phyloP scores from a whole-genome alignment of 2,888 invertebrate genomes.

The Exocentrus adspersus region DNA sequence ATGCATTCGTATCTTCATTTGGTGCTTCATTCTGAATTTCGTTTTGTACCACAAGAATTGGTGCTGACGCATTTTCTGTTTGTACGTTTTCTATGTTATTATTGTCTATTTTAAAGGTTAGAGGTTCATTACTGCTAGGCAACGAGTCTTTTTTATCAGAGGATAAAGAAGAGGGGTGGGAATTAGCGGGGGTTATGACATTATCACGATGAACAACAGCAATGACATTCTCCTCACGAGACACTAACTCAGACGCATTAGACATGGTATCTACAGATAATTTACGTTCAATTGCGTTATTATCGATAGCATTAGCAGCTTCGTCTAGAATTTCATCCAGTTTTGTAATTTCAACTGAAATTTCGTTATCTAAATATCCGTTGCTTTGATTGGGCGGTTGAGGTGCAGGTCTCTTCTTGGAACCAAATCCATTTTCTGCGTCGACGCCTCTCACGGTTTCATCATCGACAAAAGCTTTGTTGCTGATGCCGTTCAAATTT shows the following conservation, averaged over 20 bases:
- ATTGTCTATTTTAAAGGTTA: slow-evolving; percentile 6
- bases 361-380: slow-evolving; percentile 23
- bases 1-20: background rate
- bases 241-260: slow-evolving; percentile 43
- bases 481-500: slow-evolving; percentile 36
- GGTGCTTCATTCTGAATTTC: slow-evolving; percentile 11
- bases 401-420: slow-evolving; percentile 6
- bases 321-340: slow-evolving; percentile 48
- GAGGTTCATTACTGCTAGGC: slow-evolving; percentile 6
- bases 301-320: slow-evolving; percentile 34
- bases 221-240: slow-evolving; percentile 66
- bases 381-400: slow-evolving; percentile 3
- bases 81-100: slow-evolving; percentile 3
- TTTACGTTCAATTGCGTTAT: slow-evolving; percentile 44
- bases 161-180: slow-evolving; percentile 32
- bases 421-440: background rate
- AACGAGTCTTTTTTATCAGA: slow-evolving; percentile 15
- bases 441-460: background rate
- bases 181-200: slow-evolving; percentile 45
- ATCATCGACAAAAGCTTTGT: slow-evolving; percentile 37
- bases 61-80: background rate
- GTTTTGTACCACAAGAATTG: slow-evolving; percentile 2
- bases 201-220: slow-evolving; percentile 70
- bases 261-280: slow-evolving; percentile 51
- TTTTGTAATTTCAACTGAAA: slow-evolving; percentile 44